phyloP scores from a whole-genome alignment of 1,140 invertebrate genomes.

The Nasonia giraulti region DNA sequence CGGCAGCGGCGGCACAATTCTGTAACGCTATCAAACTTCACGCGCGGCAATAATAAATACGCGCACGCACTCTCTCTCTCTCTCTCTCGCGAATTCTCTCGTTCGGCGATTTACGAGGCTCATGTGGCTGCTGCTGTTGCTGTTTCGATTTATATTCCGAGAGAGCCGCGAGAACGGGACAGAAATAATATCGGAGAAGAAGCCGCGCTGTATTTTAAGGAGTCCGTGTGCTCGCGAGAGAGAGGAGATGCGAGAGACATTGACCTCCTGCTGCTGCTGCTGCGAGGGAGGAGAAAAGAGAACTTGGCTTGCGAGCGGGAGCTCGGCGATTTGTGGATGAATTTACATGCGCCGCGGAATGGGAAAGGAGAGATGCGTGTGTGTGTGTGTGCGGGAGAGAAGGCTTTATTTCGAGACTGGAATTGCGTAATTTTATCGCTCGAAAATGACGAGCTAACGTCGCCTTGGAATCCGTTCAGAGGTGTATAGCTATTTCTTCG shows the following conservation, averaged over 20 bases:
- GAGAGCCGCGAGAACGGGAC: slow-evolving; percentile 7
- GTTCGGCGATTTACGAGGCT: slow-evolving; percentile 28
- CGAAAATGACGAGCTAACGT: background rate
- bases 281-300: slow-evolving; percentile 13
- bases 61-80: background rate
- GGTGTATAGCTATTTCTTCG: background rate
- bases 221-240: background rate
- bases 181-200: slow-evolving; percentile 37
- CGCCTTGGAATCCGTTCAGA: background rate
- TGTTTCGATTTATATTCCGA: slow-evolving; percentile 42
- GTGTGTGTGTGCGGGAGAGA: background rate
- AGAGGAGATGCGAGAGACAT: slow-evolving; percentile 31
- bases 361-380: background rate
- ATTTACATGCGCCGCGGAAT: slow-evolving; percentile 41
- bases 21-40: slow-evolving; percentile 67
- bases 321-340: slow-evolving; percentile 40
- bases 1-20: slow-evolving; percentile 34
- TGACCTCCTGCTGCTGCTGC: slow-evolving; percentile 45
- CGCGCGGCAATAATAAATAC: slow-evolving; percentile 52
- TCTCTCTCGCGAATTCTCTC: background rate
- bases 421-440: background rate
- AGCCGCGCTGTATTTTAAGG: slow-evolving; percentile 32
- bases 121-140: slow-evolving; percentile 1
- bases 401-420: slow-evolving; percentile 23
- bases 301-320: slow-evolving; percentile 24